A percentile compares a stretch with the other conserved stretches of the same genome.
Evolutionary conservation across 2,797 vertebrate genomes (phyloP).

Genomic region (Sitta carolinensis): DNA sequence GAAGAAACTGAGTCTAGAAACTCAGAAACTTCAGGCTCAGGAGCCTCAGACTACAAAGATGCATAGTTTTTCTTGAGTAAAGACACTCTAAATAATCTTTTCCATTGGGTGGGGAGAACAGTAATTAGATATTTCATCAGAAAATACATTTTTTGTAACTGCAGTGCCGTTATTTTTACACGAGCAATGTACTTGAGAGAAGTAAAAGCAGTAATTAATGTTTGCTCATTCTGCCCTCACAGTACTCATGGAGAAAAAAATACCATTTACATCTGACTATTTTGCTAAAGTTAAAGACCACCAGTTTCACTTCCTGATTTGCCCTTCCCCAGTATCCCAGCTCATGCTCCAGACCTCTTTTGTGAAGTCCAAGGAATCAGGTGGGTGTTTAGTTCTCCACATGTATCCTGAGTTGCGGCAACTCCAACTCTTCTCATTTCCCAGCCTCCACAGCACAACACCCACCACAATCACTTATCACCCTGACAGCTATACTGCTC

Average conservation of each 20-base stretch:
- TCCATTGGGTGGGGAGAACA: neutral
- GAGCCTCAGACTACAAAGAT: too few relatives aligned
- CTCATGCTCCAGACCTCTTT: neutral
- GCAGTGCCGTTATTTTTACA: neutral
- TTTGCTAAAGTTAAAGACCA: neutral
- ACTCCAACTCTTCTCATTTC: rapidly evolving
- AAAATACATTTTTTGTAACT: neutral
- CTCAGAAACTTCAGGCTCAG: too few relatives aligned
- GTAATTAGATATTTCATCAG: neutral
- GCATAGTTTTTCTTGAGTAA: neutral
- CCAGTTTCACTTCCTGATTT: neutral
- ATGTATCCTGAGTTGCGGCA: neutral
- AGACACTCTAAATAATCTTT: neutral
- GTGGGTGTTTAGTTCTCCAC: rapidly evolving
- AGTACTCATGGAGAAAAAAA: neutral
- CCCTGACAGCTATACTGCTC: neutral
- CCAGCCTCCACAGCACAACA: neutral
- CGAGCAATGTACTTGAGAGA: neutral
- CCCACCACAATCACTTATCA: neutral
- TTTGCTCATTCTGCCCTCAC: neutral
- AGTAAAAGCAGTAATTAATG: neutral
- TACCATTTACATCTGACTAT: neutral
- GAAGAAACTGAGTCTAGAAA: too few relatives aligned
- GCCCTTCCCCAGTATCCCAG: neutral
- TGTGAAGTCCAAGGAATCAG: neutral